These are phyloP conservation scores for Syndactyla subalaris DNA, from an alignment of 2,797 vertebrate genomes.

Conservation along the genomic window DNA sequence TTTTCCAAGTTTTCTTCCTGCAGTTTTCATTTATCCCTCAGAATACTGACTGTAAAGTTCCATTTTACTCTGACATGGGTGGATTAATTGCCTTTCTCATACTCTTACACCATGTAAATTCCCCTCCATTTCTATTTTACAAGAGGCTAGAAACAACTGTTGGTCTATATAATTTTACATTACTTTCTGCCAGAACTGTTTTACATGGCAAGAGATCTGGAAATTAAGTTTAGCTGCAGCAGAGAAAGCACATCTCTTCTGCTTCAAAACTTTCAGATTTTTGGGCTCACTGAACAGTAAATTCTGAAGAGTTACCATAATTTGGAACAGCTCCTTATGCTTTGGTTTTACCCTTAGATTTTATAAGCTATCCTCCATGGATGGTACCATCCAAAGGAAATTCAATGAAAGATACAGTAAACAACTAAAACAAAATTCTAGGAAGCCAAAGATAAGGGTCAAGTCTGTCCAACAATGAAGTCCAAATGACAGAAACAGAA, in stretches of 20 bases:
- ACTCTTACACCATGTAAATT: background rate
- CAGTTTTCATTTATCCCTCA: background rate
- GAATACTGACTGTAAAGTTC: background rate
- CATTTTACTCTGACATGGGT: background rate
- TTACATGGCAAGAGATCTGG: background rate
- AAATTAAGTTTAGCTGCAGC: background rate
- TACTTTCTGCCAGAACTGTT: background rate
- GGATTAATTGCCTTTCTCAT: background rate
- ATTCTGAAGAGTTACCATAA: background rate
- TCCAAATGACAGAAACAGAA: background rate
- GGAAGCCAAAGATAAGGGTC: background rate
- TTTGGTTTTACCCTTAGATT: background rate
- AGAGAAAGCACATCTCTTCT: background rate
- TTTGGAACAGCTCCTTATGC: background rate
- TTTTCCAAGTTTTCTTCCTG: background rate
- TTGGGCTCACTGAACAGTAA: background rate
- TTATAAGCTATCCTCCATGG: background rate
- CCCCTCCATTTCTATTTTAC: background rate
- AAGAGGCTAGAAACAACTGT: background rate
- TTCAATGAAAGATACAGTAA: background rate
- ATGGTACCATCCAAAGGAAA: background rate
- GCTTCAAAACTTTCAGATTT: background rate
- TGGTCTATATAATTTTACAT: background rate
- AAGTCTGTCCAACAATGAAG: background rate
- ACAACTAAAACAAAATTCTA: background rate